These are phyloP conservation scores for Drosophila sturtevanti DNA, from an alignment of 1,140 invertebrate species.

Conservation along the genomic window DNA sequence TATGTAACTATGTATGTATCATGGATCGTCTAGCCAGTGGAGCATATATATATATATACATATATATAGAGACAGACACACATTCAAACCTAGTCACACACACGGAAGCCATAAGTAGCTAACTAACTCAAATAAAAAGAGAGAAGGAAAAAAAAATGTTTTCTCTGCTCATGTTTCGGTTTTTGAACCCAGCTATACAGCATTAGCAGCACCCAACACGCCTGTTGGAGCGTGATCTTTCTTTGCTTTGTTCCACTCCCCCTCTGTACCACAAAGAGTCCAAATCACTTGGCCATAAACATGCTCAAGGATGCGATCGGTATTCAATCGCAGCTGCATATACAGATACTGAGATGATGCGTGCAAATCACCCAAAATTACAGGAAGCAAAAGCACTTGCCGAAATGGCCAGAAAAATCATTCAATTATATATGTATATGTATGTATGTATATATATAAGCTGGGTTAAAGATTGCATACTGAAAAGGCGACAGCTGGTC, in stretches of 20 bases:
- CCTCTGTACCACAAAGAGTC: constrained; percentile 14
- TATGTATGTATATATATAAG: constrained; percentile 22
- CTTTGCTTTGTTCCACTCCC: background rate
- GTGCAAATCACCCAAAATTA: constrained; percentile 70
- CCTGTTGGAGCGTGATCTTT: constrained; percentile 54
- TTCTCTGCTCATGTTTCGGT: constrained; percentile 62
- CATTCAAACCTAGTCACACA: constrained; percentile 35
- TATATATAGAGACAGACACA: constrained; percentile 1
- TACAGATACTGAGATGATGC: constrained; percentile 32
- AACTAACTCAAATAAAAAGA: background rate
- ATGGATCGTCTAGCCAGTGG: constrained; percentile 53
- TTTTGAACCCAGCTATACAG: constrained; percentile 59
- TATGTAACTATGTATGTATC: constrained; percentile 23
- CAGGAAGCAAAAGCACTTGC: constrained; percentile 75
- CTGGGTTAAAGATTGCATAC: background rate
- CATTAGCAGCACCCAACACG: background rate
- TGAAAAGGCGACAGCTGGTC: constrained; percentile 39
- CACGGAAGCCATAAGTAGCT: constrained; percentile 76
- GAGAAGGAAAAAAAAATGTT: constrained; percentile 44
- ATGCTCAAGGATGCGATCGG: constrained; percentile 46
- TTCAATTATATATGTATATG: constrained; percentile 64
- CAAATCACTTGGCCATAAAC: constrained; percentile 34
- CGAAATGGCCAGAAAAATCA: constrained; percentile 70
- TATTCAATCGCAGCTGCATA: constrained; percentile 59
- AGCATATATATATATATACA: constrained; percentile 28